phyloP scores from a whole-genome alignment of 2,888 invertebrate genomes.

The Troilus luridus region DNA sequence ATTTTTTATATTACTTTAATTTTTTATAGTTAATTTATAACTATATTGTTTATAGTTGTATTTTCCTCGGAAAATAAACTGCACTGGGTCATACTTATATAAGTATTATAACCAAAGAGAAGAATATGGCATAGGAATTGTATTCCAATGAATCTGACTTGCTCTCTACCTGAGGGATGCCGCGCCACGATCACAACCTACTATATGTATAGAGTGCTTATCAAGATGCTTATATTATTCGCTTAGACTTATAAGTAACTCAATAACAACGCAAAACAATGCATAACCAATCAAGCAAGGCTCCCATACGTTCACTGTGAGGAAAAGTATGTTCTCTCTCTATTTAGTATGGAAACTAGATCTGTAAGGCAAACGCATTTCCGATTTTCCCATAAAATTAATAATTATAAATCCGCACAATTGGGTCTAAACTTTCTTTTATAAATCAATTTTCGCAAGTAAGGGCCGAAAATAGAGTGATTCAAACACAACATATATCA shows the following conservation, averaged over 20 bases:
- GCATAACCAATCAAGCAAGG: neutral
- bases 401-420: neutral
- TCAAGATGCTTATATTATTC: neutral
- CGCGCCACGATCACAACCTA: neutral
- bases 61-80: no score
- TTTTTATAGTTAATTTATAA: no score
- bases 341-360: constrained; percentile 5
- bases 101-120: no score
- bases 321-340: neutral
- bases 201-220: neutral
- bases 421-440: neutral
- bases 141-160: no score
- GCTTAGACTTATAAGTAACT: neutral
- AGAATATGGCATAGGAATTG: no score
- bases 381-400: constrained; percentile 5
- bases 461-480: neutral
- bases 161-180: neutral
- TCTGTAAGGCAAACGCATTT: neutral
- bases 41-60: no score
- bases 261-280: neutral
- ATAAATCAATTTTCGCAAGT: neutral
- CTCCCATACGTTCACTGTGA: neutral
- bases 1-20: no score
- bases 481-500: no score
- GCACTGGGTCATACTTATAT: no score